Base-by-base conservation (phyloP, 2,113 vertebrate species). In the Bambusicola thoracicus region DNA sequence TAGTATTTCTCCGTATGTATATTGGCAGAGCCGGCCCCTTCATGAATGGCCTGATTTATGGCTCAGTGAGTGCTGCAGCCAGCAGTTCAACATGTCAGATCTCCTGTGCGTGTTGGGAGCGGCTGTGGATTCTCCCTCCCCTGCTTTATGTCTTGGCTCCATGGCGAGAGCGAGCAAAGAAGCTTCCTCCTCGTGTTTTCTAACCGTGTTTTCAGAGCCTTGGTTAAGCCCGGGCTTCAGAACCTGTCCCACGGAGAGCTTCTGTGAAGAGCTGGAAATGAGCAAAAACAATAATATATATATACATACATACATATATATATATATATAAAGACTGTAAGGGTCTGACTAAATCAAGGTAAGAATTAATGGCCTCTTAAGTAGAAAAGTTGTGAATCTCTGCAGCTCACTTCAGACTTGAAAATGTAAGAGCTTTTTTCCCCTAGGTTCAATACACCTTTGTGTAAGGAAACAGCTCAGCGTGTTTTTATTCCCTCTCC, bases 41-140 rank as follows among this genome's bases (percentile, higher is more conserved):
- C 72, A 17, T 89, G 90, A 96, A 38, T 40, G n/a, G 76, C 48
- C 75, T 96, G 96, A 96, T 95, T 94, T 94, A 94, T 81, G 80
- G 70, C 69, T n/a, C 40, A 2, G 68, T 13, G 83, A 78, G n/a
- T 6, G 81, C 77, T 89, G 69, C 87, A 94, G 94, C 79, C 90
- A 83, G 85, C 56, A 56, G 78, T 83, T 78, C 22, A 62, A 81
- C 69, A 92, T 94, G 88, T 92, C 69, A 51, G 43, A 36, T 68
- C 77, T 81, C 73, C 74, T 0, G 0, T 83, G 83, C 13, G 1
- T 7, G 34, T 15, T 79, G 58, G 67, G 76, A 85, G 80, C 1
- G 8, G 43, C 75, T 79, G 81, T 0, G 6, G 61, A 78, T 81
- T 78, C 84, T 82, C 58, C 34, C 1, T 75, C 74, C 38, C 30